Evolutionary conservation across 2,113 vertebrate genomes (phyloP).

Genomic region (Phodopus roborovskii): DNA sequence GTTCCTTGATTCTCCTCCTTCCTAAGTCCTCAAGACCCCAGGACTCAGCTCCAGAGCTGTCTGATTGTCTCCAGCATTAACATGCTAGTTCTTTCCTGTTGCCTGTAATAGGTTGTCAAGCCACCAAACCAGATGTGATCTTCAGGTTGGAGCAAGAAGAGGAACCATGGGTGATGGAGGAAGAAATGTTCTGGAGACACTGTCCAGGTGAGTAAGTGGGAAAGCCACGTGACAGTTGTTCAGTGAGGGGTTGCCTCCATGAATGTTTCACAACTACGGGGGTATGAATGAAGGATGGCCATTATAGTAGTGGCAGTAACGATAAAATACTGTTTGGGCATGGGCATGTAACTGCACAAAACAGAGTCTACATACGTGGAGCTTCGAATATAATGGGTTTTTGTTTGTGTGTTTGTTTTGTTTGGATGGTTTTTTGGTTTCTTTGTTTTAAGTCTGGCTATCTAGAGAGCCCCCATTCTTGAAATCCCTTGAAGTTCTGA

Average conservation of each 20-base stretch:
- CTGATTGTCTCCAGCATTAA: conserved; percentile 16
- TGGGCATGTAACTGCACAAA: not conserved
- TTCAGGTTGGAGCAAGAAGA: conserved; percentile 76
- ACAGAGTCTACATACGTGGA: not conserved
- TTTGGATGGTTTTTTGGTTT: not conserved
- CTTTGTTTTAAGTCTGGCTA: not conserved
- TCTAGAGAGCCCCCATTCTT: not conserved
- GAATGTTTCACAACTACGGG: not conserved
- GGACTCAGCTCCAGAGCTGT: not conserved
- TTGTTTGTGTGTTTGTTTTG: not conserved
- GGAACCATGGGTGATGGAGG: conserved; percentile 74
- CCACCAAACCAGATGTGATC: conserved; percentile 78
- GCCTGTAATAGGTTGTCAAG: conserved; percentile 62
- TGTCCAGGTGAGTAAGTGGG: conserved; percentile 71
- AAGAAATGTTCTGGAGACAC: conserved; percentile 65
- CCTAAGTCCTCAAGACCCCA: not conserved
- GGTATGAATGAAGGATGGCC: not conserved
- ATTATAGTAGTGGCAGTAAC: not conserved
- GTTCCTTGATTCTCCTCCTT: not conserved
- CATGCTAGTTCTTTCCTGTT: conserved; percentile 36
- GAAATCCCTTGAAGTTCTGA: not conserved
- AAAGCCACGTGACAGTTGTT: not conserved
- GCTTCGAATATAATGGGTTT: not conserved
- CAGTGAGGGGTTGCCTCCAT: not conserved
- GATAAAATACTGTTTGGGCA: not conserved